These are phyloP conservation scores for Daboia siamensis DNA, from an alignment of 2,113 vertebrate species.

Conservation along the genomic window DNA sequence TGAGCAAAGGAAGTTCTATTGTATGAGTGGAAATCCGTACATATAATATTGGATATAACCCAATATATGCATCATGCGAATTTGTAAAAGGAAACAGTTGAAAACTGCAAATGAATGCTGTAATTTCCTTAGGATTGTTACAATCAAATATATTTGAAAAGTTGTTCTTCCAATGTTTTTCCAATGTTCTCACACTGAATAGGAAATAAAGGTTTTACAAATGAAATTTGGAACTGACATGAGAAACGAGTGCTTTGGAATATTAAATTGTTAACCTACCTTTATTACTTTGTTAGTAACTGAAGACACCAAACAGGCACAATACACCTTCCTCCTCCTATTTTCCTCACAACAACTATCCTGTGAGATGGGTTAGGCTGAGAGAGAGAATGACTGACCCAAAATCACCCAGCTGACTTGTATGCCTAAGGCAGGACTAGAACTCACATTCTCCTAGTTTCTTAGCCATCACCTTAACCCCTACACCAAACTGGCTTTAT, in stretches of 20 bases:
- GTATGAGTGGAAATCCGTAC: not conserved
- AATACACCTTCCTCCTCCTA: not conserved
- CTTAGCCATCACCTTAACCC: not conserved
- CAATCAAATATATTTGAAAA: not conserved
- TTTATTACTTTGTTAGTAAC: not conserved
- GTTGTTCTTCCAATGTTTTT: not conserved
- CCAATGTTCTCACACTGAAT: not conserved
- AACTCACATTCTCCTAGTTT: not conserved
- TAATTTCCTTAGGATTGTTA: not conserved
- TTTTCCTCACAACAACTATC: not conserved
- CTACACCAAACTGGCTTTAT: not conserved
- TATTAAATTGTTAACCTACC: not conserved
- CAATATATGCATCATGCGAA: not conserved
- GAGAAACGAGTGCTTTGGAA: not conserved
- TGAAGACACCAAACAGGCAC: not conserved
- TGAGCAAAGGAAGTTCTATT: not conserved
- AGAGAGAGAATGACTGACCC: not conserved
- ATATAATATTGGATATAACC: not conserved
- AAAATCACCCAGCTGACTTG: not conserved
- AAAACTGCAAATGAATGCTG: not conserved
- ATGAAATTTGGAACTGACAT: not conserved
- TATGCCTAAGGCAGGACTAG: not conserved
- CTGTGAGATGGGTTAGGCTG: not conserved
- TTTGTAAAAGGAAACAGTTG: not conserved
- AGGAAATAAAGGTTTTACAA: not conserved